Percentiles rank a stretch among this genome's conserved stretches.
These are phyloP conservation scores for Apotomis betuletana DNA, from an alignment of 2,888 invertebrate genomes.

Conservation along the genomic window DNA sequence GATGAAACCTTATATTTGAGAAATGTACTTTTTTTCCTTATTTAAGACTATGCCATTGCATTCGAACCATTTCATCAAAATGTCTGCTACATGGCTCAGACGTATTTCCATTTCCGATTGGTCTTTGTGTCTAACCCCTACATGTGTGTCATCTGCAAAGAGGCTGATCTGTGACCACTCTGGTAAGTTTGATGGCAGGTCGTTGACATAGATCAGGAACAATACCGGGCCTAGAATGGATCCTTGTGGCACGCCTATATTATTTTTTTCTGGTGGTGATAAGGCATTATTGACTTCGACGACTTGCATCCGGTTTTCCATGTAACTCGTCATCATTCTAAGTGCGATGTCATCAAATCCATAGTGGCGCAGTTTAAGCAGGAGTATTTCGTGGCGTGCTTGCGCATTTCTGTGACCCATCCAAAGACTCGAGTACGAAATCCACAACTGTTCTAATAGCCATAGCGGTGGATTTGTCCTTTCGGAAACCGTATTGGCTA, in stretches of 20 bases:
- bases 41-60: no score
- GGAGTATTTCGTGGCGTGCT: neutral
- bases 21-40: no score
- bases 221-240: neutral
- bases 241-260: neutral
- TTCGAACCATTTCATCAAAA: no score
- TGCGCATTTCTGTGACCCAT: no score
- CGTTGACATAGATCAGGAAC: neutral
- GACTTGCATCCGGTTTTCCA: neutral
- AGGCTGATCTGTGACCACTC: neutral
- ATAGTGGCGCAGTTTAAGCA: neutral
- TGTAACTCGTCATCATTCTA: neutral
- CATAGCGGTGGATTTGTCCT: no score
- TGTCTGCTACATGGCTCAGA: constrained; percentile 37
- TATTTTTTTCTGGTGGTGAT: neutral
- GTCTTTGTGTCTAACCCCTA: neutral
- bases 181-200: neutral
- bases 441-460: no score
- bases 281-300: neutral
- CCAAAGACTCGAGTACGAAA: no score
- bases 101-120: neutral
- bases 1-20: no score
- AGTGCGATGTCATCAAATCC: neutral
- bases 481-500: no score
- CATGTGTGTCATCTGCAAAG: neutral